Evolutionary conservation across 2,797 vertebrate species (phyloP).

Genomic region (Eulemur albifrons): DNA sequence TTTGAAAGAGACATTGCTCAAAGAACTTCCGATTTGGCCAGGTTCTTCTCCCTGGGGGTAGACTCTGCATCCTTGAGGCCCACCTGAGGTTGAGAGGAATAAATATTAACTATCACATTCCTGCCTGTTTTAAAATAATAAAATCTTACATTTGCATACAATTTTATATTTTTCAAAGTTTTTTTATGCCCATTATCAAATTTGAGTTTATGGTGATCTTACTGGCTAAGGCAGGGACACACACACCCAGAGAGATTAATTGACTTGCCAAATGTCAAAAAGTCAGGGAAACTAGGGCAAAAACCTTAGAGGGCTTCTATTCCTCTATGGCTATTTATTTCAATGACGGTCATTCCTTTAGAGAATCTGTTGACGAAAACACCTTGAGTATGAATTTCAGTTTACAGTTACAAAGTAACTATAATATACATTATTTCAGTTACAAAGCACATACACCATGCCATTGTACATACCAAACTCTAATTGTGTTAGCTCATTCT

Average conservation of each 20-base stretch:
- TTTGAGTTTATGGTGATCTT: not conserved
- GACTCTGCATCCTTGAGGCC: not conserved
- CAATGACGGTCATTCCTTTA: not conserved
- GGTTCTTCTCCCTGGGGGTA: not conserved
- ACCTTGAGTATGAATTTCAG: not conserved
- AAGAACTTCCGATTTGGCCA: not conserved
- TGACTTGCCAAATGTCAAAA: not conserved
- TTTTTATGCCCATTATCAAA: not conserved
- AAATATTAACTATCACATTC: not conserved
- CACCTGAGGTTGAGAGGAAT: not conserved
- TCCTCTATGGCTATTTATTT: not conserved
- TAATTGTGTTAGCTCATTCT: not conserved
- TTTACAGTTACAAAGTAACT: not conserved
- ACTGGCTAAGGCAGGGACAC: not conserved
- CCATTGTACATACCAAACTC: not conserved
- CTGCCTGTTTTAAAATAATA: not conserved
- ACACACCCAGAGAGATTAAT: not conserved
- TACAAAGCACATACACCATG: not conserved
- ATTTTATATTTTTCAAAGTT: constrained; percentile 4
- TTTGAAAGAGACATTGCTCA: not conserved
- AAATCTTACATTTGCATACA: not conserved
- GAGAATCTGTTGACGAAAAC: not conserved
- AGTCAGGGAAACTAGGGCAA: not conserved
- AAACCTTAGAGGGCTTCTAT: not conserved
- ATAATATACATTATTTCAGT: not conserved